These are phyloP conservation scores for Pampus argenteus DNA, from an alignment of 2,797 vertebrate genomes.

Conservation along the genomic window DNA sequence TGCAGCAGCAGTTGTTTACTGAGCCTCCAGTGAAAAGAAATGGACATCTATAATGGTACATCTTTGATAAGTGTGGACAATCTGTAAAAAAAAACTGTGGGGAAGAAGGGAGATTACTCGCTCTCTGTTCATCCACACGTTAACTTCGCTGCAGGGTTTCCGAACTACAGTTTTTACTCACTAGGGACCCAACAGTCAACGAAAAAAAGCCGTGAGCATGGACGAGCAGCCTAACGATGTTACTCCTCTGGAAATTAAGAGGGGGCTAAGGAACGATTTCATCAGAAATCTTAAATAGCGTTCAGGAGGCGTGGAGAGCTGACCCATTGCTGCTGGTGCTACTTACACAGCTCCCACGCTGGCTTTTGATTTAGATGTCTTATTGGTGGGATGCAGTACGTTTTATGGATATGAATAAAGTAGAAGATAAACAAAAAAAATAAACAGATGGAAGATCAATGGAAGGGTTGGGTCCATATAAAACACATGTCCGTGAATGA, in stretches of 20 bases:
- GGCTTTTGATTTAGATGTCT: slow-evolving; percentile 42
- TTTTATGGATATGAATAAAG: background rate
- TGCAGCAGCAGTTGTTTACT: slow-evolving; percentile 10
- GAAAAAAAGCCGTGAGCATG: slow-evolving; percentile 19
- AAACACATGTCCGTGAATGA: slow-evolving; percentile 6
- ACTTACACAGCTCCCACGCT: slow-evolving; percentile 42
- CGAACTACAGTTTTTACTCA: slow-evolving; percentile 49
- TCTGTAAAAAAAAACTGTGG: slow-evolving; percentile 21
- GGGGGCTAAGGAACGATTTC: slow-evolving; percentile 53
- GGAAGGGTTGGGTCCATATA: slow-evolving; percentile 2
- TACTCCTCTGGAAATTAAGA: slow-evolving; percentile 74
- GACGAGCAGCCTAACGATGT: slow-evolving; percentile 64
- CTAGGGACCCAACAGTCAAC: slow-evolving; percentile 30
- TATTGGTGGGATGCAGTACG: slow-evolving; percentile 12
- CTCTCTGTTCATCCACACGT: slow-evolving; percentile 13
- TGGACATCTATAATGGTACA: background rate
- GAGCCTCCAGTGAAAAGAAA: background rate
- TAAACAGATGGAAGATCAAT: slow-evolving; percentile 34
- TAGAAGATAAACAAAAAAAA: slow-evolving; percentile 7
- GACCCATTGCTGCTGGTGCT: slow-evolving; percentile 46
- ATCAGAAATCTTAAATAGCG: slow-evolving; percentile 56
- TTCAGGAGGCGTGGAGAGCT: slow-evolving; percentile 33
- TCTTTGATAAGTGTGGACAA: slow-evolving; percentile 25
- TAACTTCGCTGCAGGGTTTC: too few relatives aligned
- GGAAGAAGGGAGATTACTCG: slow-evolving; percentile 13